phyloP scores from a whole-genome alignment of 1,140 invertebrate genomes.

The Lordiphosa mommai region DNA sequence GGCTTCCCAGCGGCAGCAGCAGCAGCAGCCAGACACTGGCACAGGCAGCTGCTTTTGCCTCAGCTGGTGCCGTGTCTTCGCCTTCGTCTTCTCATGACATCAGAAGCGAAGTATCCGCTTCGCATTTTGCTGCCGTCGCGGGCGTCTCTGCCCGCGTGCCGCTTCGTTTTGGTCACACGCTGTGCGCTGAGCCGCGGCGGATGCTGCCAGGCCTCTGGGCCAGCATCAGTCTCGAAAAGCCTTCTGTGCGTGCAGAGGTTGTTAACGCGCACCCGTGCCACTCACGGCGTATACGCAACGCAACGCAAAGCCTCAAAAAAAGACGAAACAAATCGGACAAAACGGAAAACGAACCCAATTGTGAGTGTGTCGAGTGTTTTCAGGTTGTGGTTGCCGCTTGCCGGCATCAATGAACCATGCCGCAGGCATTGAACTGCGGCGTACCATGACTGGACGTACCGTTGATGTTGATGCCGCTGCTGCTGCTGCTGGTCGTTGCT shows the following conservation, averaged over 20 bases:
- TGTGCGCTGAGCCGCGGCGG: slow-evolving; percentile 24
- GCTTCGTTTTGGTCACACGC: slow-evolving; percentile 13
- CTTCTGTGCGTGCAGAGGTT: slow-evolving; percentile 75
- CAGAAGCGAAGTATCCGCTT: slow-evolving; percentile 34
- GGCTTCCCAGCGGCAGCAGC: slow-evolving; percentile 1
- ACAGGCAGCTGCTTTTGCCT: slow-evolving; percentile 6
- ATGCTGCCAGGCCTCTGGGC: slow-evolving; percentile 24
- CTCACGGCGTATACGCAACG: slow-evolving; percentile 65
- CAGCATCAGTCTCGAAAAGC: slow-evolving; percentile 69
- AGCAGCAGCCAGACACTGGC: slow-evolving; percentile 4
- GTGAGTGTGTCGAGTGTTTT: slow-evolving; percentile 39
- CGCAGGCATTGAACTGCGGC: slow-evolving; percentile 63
- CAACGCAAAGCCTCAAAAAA: slow-evolving; percentile 33
- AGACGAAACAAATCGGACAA: slow-evolving; percentile 41
- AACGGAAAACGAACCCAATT: slow-evolving; percentile 8
- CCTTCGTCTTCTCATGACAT: slow-evolving; percentile 38
- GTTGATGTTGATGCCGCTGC: slow-evolving; percentile 1
- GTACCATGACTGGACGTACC: slow-evolving; percentile 33
- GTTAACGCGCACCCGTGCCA: slow-evolving; percentile 60
- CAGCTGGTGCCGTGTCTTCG: slow-evolving; percentile 29
- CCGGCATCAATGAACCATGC: slow-evolving; percentile 51
- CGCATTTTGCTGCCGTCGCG: slow-evolving; percentile 23
- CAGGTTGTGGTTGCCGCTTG: slow-evolving; percentile 7
- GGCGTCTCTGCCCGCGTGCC: slow-evolving; percentile 17
- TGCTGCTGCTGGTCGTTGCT: slow-evolving; percentile 19